Evolutionary conservation across 2,888 invertebrate species (phyloP), one percentile per base, ranked within the genome.

Genomic region (Apamea anceps): DNA sequence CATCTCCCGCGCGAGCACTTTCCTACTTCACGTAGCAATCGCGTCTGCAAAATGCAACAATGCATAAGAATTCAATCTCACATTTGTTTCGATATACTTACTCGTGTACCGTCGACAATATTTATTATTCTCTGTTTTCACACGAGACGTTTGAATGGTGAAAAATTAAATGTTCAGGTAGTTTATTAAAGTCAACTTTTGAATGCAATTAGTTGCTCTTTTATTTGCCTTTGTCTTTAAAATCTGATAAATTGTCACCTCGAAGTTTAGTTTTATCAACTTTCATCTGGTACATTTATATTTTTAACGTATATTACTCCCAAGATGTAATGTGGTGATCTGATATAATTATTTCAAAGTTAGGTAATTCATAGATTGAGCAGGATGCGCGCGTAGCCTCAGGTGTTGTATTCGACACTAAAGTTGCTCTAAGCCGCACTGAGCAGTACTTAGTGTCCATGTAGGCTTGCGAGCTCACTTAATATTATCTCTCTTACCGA

Each of bases 41-140:
- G 93, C 94, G 94, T 96, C 95, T 94, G 96, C 95, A 95, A 94
- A 95, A 95, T 95, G 95, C 96, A 96, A 94, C 96, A 95, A 95
- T 94, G 96, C 96, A 96, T 96, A 94, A 94, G 94, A 95, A 95
- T 96, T 95, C 95, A 95, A 96, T 95, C 94, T 95, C 92, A 94
- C 93, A 92, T 95, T 94, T 94, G 93, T 92, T 93, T 92, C 89
- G 88, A 92, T 89, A 89, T 85, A 90, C 88, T 91, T 89, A 89
- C 88, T 90, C 73, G 87, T 80, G 79, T 86, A 86, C 73, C 54
- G 79, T 79, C 80, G 65, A 77, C 68, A 85, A 85, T 77, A 79
- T 66, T 57, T 73, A 73, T 75, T 80, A 81, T 85, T 80, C 81
- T 80, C 51, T 77, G 62, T 78, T 32, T 70, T 82, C 72, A 63